Evolutionary conservation across 2,797 vertebrate genomes (phyloP).

Genomic region (Coregonus ussuriensis): DNA sequence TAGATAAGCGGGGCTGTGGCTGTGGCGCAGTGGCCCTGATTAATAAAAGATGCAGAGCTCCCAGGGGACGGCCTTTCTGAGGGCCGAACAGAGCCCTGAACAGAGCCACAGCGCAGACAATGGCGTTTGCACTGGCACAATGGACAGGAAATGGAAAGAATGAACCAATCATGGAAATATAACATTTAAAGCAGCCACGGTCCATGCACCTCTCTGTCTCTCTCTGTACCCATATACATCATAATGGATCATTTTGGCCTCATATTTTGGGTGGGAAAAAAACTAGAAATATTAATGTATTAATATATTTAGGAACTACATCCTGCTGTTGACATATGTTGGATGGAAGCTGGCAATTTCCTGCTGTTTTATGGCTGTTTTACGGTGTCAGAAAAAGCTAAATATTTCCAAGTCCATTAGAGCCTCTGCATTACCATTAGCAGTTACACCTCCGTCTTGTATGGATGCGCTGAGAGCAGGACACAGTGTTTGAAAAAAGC

Average conservation of each 20-base stretch:
- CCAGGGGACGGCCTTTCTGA: slow-evolving; percentile 75
- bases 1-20: slow-evolving; percentile 74
- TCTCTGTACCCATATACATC: slow-evolving; percentile 60
- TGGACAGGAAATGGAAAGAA: slow-evolving; percentile 80
- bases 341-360: slow-evolving; percentile 40
- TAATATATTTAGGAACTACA: slow-evolving; percentile 61
- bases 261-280: slow-evolving; percentile 44
- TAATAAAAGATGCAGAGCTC: slow-evolving; percentile 86
- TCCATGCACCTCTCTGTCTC: slow-evolving; percentile 49
- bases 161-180: slow-evolving; percentile 78
- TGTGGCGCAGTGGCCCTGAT: slow-evolving; percentile 78
- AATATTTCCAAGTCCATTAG: slow-evolving; percentile 40
- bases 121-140: slow-evolving; percentile 73
- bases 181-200: slow-evolving; percentile 70
- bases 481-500: background rate
- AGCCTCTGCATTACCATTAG: slow-evolving; percentile 43
- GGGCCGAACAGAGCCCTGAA: slow-evolving; percentile 59
- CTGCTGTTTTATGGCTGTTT: slow-evolving; percentile 56
- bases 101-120: slow-evolving; percentile 64
- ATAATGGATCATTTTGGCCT: slow-evolving; percentile 64
- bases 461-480: background rate
- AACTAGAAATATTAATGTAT: slow-evolving; percentile 60
- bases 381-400: slow-evolving; percentile 18
- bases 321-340: slow-evolving; percentile 56
- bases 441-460: background rate